A percentile compares a stretch with the other conserved stretches of the same genome.
These are phyloP conservation scores for Dasypus novemcinctus DNA, from an alignment of 2,113 vertebrate species.

Conservation along the genomic window DNA sequence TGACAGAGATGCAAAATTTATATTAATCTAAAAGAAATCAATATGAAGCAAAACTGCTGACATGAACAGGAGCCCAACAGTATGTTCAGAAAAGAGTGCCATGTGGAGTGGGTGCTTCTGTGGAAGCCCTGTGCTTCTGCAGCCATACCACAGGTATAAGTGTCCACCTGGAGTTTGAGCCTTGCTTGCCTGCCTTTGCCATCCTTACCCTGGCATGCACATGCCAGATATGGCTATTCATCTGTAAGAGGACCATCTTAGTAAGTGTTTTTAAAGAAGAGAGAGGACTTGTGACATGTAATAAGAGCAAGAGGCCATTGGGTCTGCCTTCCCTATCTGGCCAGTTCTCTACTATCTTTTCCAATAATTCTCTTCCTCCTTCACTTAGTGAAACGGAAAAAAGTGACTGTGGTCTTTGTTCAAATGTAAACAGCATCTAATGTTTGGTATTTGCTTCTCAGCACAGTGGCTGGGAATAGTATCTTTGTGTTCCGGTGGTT, in stretches of 20 bases:
- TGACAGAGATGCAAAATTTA: background rate
- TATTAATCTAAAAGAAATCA: background rate
- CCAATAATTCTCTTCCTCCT: background rate
- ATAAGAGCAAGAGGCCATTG: background rate
- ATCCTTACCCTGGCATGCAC: background rate
- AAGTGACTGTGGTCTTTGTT: background rate
- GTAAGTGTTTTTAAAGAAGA: background rate
- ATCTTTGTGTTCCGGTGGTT: background rate
- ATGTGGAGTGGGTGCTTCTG: background rate
- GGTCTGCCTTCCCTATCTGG: background rate
- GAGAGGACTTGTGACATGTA: background rate
- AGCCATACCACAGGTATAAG: background rate
- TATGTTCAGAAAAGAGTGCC: background rate
- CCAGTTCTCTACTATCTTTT: background rate
- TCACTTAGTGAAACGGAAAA: background rate
- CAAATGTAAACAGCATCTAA: background rate
- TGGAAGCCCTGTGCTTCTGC: background rate
- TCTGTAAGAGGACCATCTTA: background rate
- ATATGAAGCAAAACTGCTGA: background rate
- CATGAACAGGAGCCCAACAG: background rate
- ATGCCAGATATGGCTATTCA: background rate
- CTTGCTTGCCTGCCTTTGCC: background rate
- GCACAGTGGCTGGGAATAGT: background rate
- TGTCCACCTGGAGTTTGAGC: background rate
- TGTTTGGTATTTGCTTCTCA: background rate